Conservation (phyloP, 2,113 vertebrate species). For the Podarcis muralis region DNA sequence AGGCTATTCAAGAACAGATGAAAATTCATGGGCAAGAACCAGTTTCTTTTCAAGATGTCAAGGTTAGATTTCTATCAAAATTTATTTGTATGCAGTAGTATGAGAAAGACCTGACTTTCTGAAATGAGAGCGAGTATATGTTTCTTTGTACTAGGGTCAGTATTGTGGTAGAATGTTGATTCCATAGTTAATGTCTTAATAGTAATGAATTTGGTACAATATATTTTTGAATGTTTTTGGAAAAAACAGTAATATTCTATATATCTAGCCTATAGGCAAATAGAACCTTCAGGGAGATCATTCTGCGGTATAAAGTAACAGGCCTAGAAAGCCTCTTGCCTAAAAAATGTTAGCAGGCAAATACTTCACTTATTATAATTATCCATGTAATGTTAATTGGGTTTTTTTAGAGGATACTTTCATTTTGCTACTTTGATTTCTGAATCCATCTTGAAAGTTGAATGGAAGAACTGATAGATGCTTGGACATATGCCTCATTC, state of each 20-base stretch:
- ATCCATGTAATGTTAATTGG: background rate
- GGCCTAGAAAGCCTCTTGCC: background rate
- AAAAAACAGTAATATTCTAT: background rate
- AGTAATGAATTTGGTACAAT: background rate
- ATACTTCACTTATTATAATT: background rate
- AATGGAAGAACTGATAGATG: background rate
- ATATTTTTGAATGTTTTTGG: background rate
- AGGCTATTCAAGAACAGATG: slow-evolving; percentile 99
- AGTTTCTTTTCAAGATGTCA: slow-evolving; percentile 97
- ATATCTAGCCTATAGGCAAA: background rate
- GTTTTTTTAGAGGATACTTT: background rate
- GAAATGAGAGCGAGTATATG: background rate
- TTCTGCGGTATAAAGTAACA: background rate
- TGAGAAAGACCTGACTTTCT: background rate
- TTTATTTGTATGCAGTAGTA: background rate
- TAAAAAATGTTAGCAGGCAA: background rate
- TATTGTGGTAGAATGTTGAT: background rate
- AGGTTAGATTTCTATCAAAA: slow-evolving; percentile 77
- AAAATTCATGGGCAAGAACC: slow-evolving; percentile 95
- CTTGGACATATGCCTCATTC: background rate
- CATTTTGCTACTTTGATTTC: background rate
- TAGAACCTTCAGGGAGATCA: background rate
- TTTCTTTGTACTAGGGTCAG: background rate
- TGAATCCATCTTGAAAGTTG: background rate
- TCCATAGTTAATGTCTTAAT: background rate